Base-by-base conservation (phyloP, 2,888 invertebrate species). In the Thereva unica region DNA sequence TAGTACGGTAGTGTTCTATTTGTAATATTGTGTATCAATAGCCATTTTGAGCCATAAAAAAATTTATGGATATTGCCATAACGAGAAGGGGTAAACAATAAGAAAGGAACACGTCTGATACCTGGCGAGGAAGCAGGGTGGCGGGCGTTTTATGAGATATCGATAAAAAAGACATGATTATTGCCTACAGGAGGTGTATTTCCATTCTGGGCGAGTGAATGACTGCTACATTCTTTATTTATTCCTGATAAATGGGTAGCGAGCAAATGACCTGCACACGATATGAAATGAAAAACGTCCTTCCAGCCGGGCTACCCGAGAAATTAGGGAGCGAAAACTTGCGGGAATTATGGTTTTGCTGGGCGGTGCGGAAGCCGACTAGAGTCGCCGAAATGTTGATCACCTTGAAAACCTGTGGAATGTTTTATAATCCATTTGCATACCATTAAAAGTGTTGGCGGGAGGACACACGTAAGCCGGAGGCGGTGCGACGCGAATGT, bases 61-160 rank as follows among this genome's bases (percentile, higher is more conserved):
- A 61, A 61, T 61, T 61, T 61, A 61, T 61, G 61, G 61, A 61
- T 61, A 61, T 61, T 61, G 61, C 61, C 50, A 50, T 61, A 61
- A 61, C 61, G 61, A 61, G 61, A 61, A 61, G 50, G 61, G 61
- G 61, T 61, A 61, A 61, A 61, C 61, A 61, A 61, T 61, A 61
- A 61, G 50, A 61, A 61, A 61, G 50, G 50, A 61, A 40, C 50
- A 41, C 50, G 61, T 61, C 40, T 61, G 61, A 61, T 61, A 61
- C 61, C 61, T 61, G 61, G 50, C 38, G 49, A 35, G 45, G 12
- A 38, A 12, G 35, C 38, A 47, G 50, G 41, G 9, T 7, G 50
- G 23, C 23, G 23, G 23, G 23, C 23, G 35, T 61, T 49, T 61
- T 61, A 50, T 61, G 50, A 50, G 61, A 61, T 61, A 49, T 50